Evolutionary conservation across 2,113 vertebrate species (phyloP), one percentile per base, ranked within the genome.

Genomic region (Myiozetetes cayanensis): DNA sequence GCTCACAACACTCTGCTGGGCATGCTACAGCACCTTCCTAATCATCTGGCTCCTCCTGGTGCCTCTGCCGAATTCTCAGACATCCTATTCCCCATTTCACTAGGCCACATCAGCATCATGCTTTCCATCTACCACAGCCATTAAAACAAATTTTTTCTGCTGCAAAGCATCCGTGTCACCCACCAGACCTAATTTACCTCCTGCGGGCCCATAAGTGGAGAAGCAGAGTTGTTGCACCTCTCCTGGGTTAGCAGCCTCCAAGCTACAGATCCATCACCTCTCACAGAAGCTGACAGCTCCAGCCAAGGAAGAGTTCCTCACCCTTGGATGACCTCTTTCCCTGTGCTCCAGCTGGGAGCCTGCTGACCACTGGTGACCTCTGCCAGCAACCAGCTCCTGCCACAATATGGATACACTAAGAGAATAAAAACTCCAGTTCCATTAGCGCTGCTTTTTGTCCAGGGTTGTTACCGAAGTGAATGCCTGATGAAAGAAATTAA

Each of bases 401-500:
- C 15, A 27, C 18, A 81, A 14, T 1, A 7, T 19, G 35, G 47
- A 44, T 8, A 5, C 3, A 61, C 3, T 17, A 43, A 35, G 21
- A 73, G 39, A 49, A 52, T 31, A 37, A 49, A 46, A 65, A 14
- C 4, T 10, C 12, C 12, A 17, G 22, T n/a, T 50, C 41, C 23
- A 70, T 28, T 35, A 47, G 14, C n/a, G 23, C 18, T 46, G 35
- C 14, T 76, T 61, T 91, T 81, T 4, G 1, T 75, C 25, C 25
- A 65, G 52, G 16, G 47, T 14, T 67, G 46, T 65, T 79, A 55
- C 58, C 56, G 56, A 52, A 73, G 14, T n/a, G 49, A 76, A 92
- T 27, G 71, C 46, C 21, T 62, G 37, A 52, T 90, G 52, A 93
- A 92, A 94, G 33, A 59, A 89, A 87, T 94, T 70, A 80, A 94